phyloP scores from a whole-genome alignment of 1,140 invertebrate genomes.

The Chrysoperla carnea region DNA sequence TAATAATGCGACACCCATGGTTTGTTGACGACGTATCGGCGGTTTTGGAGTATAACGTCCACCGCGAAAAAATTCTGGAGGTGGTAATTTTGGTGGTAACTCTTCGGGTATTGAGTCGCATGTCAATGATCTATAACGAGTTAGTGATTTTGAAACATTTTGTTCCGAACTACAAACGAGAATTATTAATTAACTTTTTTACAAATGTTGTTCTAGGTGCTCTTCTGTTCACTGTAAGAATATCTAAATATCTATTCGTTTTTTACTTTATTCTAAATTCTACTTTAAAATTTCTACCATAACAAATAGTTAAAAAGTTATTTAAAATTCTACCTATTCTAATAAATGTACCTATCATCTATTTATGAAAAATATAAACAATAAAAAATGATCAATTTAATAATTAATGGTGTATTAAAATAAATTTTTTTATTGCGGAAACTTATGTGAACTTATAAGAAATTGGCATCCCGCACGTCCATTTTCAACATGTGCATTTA shows the following conservation, averaged over 20 bases:
- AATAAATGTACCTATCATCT: no score
- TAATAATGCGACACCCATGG: slow-evolving; percentile 15
- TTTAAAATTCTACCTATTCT: no score
- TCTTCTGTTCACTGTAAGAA: background rate
- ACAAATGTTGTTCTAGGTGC: background rate
- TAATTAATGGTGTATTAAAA: no score
- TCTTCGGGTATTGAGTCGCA: slow-evolving; percentile 21
- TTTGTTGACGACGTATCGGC: slow-evolving; percentile 13
- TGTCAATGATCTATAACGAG: slow-evolving; percentile 15
- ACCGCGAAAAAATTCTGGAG: slow-evolving; percentile 10
- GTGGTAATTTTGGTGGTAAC: slow-evolving; percentile 4
- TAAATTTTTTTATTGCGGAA: no score
- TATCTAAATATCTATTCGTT: background rate
- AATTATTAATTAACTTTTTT: background rate
- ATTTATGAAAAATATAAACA: no score
- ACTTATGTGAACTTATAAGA: no score
- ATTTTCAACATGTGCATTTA: no score
- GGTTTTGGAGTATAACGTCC: slow-evolving; percentile 11
- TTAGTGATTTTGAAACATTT: background rate
- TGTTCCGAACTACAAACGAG: background rate
- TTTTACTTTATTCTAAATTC: no score
- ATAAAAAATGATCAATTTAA: no score
- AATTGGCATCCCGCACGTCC: no score
- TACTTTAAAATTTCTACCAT: no score
- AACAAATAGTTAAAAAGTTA: no score